These are phyloP conservation scores for Porites rus DNA, from an alignment of 92 coral and sea anemone genomes.

Conservation along the genomic window DNA sequence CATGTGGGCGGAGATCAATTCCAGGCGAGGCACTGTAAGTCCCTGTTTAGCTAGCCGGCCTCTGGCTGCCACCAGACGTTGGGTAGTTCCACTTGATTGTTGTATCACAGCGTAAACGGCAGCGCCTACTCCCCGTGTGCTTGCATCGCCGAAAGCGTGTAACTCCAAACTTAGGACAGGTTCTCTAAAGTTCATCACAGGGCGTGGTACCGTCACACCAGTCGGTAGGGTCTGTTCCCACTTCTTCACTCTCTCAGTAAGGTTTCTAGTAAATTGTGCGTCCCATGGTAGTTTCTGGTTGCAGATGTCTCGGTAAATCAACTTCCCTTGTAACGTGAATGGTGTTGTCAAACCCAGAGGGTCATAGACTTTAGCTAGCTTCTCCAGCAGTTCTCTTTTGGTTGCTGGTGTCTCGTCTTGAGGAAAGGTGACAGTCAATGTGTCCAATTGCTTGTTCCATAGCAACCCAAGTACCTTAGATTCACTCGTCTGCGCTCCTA, in stretches of 20 bases:
- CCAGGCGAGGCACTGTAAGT: slow-evolving; percentile 45
- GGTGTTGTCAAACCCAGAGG: slow-evolving; percentile 37
- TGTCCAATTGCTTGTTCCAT: slow-evolving; percentile 19
- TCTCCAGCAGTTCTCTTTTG: slow-evolving; percentile 18
- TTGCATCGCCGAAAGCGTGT: slow-evolving; percentile 19
- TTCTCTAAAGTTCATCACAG: slow-evolving; percentile 11
- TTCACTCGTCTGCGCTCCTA: slow-evolving; percentile 19
- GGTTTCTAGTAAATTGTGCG: slow-evolving; percentile 13
- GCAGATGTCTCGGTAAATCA: slow-evolving; percentile 42
- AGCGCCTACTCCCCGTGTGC: not conserved
- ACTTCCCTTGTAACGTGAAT: slow-evolving; percentile 30
- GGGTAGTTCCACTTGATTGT: slow-evolving; percentile 1
- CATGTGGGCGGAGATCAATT: slow-evolving; percentile 45
- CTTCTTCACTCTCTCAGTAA: slow-evolving; percentile 1
- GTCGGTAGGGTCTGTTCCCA: slow-evolving; percentile 44
- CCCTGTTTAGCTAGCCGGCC: slow-evolving; percentile 31
- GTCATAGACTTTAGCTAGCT: slow-evolving; percentile 34
- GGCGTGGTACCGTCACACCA: slow-evolving; percentile 27
- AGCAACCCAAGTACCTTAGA: slow-evolving; percentile 24
- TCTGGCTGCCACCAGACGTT: slow-evolving; percentile 40
- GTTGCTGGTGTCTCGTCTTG: slow-evolving; percentile 16
- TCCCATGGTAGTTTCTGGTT: slow-evolving; percentile 50
- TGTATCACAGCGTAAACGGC: slow-evolving; percentile 11
- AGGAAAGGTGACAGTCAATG: slow-evolving; percentile 8
- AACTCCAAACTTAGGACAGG: not conserved